Evolutionary conservation across 2,888 invertebrate genomes (phyloP).

Genomic region (Mechanitis messenoides): DNA sequence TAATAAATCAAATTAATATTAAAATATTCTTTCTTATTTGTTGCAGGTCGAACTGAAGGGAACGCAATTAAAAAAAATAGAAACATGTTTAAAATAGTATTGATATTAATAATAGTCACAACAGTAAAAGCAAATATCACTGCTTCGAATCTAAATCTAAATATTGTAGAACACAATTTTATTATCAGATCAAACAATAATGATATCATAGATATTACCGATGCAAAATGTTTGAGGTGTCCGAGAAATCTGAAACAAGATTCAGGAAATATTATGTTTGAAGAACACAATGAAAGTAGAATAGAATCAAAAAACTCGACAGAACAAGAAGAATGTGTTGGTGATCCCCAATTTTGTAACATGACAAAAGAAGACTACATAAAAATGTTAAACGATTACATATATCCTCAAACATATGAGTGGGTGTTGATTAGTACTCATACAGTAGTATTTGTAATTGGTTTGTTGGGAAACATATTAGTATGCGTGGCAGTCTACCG

Average conservation of each 20-base stretch:
- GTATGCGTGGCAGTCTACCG: constrained; percentile 93
- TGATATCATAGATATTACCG: not conserved
- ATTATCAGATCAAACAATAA: not conserved
- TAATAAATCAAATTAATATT: too few species aligned
- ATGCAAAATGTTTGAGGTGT: not conserved
- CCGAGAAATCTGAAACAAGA: constrained; percentile 13
- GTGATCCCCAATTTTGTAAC: constrained; percentile 65
- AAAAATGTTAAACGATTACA: constrained; percentile 77
- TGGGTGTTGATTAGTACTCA: constrained; percentile 88
- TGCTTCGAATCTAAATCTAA: constrained; percentile 3
- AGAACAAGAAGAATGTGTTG: constrained; percentile 56
- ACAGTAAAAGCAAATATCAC: constrained; percentile 6
- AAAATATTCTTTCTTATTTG: too few species aligned
- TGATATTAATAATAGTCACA: constrained; percentile 4
- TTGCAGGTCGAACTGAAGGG: too few species aligned
- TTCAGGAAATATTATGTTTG: constrained; percentile 8
- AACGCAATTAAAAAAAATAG: not conserved
- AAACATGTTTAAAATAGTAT: constrained; percentile 8
- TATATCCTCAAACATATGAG: constrained; percentile 83
- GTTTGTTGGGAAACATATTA: constrained; percentile 89
- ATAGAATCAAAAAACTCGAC: constrained; percentile 27
- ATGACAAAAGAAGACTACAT: constrained; percentile 77
- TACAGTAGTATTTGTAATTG: constrained; percentile 84
- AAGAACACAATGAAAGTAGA: constrained; percentile 9
- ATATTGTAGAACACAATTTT: constrained; percentile 5